Conservation (phyloP, 2,113 vertebrate species). For the Urocitellus parryii region DNA sequence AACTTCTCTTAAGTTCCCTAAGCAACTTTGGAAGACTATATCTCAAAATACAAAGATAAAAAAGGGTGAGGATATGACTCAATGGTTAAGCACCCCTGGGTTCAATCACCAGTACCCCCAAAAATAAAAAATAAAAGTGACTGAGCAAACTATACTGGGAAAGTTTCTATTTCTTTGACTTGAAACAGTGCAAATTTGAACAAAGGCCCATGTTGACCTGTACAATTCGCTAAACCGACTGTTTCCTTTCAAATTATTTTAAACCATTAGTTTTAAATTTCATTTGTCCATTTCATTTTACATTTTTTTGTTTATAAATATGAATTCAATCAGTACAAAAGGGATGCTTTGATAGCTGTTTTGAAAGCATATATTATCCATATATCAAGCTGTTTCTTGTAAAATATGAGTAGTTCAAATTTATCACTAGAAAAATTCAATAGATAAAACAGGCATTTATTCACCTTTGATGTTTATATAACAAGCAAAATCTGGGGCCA, state of each 20-base stretch:
- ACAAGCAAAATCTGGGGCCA: neutral
- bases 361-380: no score
- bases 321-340: constrained; percentile 2
- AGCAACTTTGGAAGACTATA: no score
- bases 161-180: constrained; percentile 12
- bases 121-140: neutral
- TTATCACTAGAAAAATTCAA: neutral
- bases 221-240: neutral
- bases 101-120: no score
- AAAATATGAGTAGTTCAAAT: no score
- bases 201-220: neutral
- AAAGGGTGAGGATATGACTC: no score
- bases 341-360: neutral
- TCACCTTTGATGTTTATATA: neutral
- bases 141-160: neutral
- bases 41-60: no score
- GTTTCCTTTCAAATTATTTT: constrained; percentile 11
- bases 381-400: neutral
- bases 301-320: neutral
- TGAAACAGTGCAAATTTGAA: neutral
- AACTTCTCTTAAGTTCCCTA: no score
- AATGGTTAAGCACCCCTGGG: no score
- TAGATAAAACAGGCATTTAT: neutral
- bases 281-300: neutral
- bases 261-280: constrained; percentile 7